A percentile compares a stretch with the other conserved stretches of the same genome.
phyloP scores from a whole-genome alignment of 1,140 invertebrate genomes.

The Cepaea nemoralis region DNA sequence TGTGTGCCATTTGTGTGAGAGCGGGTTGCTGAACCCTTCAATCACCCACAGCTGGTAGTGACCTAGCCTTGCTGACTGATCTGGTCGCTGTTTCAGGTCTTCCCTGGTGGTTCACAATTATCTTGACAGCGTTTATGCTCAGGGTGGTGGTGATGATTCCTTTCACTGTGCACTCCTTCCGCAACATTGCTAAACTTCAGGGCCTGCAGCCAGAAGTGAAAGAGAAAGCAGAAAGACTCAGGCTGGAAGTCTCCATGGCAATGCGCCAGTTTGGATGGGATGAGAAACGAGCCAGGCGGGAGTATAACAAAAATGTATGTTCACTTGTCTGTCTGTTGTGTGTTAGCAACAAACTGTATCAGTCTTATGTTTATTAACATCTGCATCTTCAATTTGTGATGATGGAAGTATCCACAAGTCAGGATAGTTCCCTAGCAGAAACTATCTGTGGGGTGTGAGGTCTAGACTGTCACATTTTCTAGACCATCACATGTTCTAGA shows the following conservation, averaged over 20 bases:
- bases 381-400: no score
- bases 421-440: no score
- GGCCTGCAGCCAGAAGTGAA: slow-evolving; percentile 81
- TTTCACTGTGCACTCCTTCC: slow-evolving; percentile 79
- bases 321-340: no score
- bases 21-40: no score
- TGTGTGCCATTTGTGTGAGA: no score
- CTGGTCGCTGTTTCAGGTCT: slow-evolving; percentile 78
- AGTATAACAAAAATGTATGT: slow-evolving; percentile 79
- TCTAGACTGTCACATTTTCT: no score
- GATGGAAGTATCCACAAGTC: no score
- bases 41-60: no score
- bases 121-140: slow-evolving; percentile 79
- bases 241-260: slow-evolving; percentile 79
- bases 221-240: slow-evolving; percentile 79
- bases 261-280: slow-evolving; percentile 80
- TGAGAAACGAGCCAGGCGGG: slow-evolving; percentile 77
- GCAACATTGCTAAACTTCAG: slow-evolving; percentile 82
- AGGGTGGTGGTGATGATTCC: slow-evolving; percentile 81
- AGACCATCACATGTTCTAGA: no score
- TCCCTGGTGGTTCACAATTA: slow-evolving; percentile 87
- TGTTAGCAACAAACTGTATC: no score
- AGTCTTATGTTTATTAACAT: background rate
- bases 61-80: no score
- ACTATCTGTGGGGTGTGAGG: no score